Evolutionary conservation across 1,140 invertebrate genomes (phyloP).

Genomic region (Oreohelix idahoensis): DNA sequence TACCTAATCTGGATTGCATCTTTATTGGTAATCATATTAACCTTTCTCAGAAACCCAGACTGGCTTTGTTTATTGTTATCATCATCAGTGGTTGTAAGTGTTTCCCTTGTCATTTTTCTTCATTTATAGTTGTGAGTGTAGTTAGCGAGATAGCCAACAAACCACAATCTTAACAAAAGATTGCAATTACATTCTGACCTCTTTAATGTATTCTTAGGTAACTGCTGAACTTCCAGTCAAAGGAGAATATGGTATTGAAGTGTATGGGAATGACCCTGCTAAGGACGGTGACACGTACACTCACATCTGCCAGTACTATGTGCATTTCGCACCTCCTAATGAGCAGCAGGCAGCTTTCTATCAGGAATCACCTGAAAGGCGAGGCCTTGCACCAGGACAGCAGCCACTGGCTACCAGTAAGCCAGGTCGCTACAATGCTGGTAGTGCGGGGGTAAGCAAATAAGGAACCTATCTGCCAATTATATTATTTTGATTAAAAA

Average conservation of each 20-base stretch:
- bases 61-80: no score
- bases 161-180: no score
- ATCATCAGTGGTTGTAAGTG: no score
- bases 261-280: conserved; percentile 72
- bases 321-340: conserved; percentile 63
- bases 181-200: neutral
- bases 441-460: conserved; percentile 51
- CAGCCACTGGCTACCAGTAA: conserved; percentile 44
- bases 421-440: conserved; percentile 53
- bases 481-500: no score
- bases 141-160: no score
- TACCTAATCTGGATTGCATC: no score
- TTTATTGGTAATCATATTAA: no score
- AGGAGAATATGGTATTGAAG: conserved; percentile 73
- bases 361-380: conserved; percentile 61
- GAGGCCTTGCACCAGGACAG: conserved; percentile 35
- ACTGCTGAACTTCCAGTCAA: conserved; percentile 58
- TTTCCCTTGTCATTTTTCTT: no score
- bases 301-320: conserved; percentile 72
- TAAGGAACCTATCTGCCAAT: no score
- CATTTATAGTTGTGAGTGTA: no score
- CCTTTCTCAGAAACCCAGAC: no score
- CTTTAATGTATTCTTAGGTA: conserved; percentile 40
- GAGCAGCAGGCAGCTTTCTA: conserved; percentile 66
- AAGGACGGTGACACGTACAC: conserved; percentile 73